Base-by-base conservation (phyloP, 2,888 invertebrate genomes). In the Sialis lutaria region DNA sequence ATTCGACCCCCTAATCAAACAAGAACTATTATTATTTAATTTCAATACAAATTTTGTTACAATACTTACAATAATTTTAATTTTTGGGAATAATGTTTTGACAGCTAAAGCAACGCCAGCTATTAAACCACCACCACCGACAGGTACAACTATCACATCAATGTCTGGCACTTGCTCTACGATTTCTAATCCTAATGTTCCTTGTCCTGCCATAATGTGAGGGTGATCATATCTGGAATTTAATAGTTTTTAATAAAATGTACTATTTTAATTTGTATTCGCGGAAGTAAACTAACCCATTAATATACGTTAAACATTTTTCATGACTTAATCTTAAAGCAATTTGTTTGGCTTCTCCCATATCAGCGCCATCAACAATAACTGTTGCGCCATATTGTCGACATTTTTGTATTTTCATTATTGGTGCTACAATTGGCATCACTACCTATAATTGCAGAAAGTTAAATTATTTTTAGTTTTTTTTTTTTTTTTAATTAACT, bases 361-460 rank as follows among this genome's bases (percentile, higher is more conserved):
- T 87, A 57, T 89, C 82, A 42, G 72, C 68, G 2, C 93, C 95
- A 51, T 81, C 71, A 9, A 89, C 75, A 30, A 95, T 75, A 6
- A 95, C 90, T 43, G 77, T 77, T 1, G 95, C 93, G 6, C 87
- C 85, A 60, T 78, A 86, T 45, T 81, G 80, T 46, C 79, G 75
- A 60, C 95, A 95, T 51, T 84, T 81, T 58, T 88, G 81, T 44
- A 95, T 83, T 68, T 95, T 96, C 91, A 95, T 95, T 49, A 96
- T 85, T 0, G 95, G 93, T 0, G 95, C 95, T 1, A 89, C 79
- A 39, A 79, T 78, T 0, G 95, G 95, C 95, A 96, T 95, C n/a
- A 96, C 87, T 5, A 96, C 45, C 37, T 37, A 7, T 37, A 10
- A 37, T 22, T 22, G 22, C 22, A 8, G 12, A 2, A 2, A 37